Evolutionary conservation across 2,888 invertebrate species (phyloP), one percentile per base, ranked within the genome.

Genomic region (Liopterus haemorrhoidalis): DNA sequence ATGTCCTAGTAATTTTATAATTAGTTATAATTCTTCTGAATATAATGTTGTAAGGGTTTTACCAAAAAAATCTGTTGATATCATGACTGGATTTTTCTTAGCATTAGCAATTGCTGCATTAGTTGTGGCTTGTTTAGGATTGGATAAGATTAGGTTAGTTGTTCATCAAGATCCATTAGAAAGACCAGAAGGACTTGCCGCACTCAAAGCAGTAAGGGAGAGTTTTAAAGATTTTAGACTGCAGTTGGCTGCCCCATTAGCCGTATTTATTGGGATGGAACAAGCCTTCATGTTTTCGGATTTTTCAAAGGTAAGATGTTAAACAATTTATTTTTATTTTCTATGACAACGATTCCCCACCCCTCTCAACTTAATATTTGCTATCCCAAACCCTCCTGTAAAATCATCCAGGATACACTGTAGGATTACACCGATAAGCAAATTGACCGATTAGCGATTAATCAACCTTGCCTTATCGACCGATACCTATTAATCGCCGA

Each of bases 271-370:
- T 51, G 88, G 88, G 49, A 73, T 87, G 46, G 87, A 88, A 64
- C 88, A 88, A 69, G 87, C 85, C 53, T 87, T 88, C 64, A 85
- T 89, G 71, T 79, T 83, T 62, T 81, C 84, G 5, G 87, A 87
- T 59, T 88, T 87, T 65, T 79, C 85, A 62, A 81, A 85, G 75
- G 86, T 84, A 59, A 63, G 59, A n/a, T n/a, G n/a, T n/a, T n/a
- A n/a, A n/a, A n/a, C n/a, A n/a, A n/a, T n/a, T n/a, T n/a, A n/a
- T n/a, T n/a, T n/a, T n/a, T n/a, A n/a, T n/a, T n/a, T n/a, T n/a
- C n/a, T n/a, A n/a, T n/a, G n/a, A n/a, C n/a, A n/a, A n/a, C n/a
- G n/a, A n/a, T n/a, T n/a, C n/a, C n/a, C n/a, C n/a, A n/a, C n/a
- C n/a, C n/a, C n/a, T n/a, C n/a, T n/a, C n/a, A n/a, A n/a, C n/a